phyloP scores from a whole-genome alignment of 2,797 vertebrate genomes.

The Psittacula echo region DNA sequence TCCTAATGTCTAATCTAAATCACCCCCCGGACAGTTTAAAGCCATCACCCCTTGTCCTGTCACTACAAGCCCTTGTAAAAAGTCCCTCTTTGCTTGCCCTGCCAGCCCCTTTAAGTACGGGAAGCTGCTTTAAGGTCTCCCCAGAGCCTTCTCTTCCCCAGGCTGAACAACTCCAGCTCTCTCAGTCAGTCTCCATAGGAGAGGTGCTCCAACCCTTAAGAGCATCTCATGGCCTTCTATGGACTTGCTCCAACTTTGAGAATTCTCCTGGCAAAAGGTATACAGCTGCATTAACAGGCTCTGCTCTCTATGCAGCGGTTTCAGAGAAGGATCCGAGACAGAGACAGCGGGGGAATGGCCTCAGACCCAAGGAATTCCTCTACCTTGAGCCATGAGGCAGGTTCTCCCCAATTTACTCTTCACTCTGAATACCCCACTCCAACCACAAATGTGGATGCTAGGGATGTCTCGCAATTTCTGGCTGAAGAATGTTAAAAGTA shows the following conservation, averaged over 20 bases:
- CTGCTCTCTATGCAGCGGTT: neutral
- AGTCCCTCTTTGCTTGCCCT: neutral
- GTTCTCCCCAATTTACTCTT: neutral
- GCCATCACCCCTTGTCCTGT: neutral
- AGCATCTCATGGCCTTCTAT: neutral
- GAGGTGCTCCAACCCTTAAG: neutral
- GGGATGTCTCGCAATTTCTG: neutral
- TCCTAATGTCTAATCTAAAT: neutral
- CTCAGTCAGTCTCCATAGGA: neutral
- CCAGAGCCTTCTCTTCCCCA: neutral
- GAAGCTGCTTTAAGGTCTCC: neutral
- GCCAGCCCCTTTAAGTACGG: neutral
- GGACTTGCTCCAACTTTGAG: neutral
- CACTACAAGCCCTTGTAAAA: neutral
- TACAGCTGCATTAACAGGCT: neutral
- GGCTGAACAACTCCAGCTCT: neutral
- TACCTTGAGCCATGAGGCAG: neutral
- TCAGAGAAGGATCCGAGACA: neutral
- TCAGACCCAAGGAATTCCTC: neutral
- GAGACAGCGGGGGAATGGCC: rapidly evolving
- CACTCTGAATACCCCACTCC: neutral
- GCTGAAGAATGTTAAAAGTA: neutral
- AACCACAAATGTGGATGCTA: neutral
- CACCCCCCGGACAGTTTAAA: neutral
- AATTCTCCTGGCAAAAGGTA: neutral